These are phyloP conservation scores for Lepidocyrtoides sp. DNA, from an alignment of 2,888 invertebrate species.

Conservation along the genomic window DNA sequence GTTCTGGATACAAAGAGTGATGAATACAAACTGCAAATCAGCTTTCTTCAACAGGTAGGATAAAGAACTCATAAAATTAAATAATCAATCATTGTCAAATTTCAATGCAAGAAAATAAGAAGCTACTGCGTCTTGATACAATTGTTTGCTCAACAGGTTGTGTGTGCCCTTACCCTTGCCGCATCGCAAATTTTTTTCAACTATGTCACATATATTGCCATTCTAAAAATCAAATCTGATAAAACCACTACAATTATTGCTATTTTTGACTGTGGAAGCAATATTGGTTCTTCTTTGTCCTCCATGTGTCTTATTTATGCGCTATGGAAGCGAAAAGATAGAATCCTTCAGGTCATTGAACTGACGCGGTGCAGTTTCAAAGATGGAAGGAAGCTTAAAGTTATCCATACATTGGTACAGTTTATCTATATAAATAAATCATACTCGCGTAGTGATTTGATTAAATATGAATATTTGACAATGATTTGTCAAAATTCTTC, in stretches of 20 bases:
- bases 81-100: background rate
- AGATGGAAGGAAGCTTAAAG: background rate
- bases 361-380: background rate
- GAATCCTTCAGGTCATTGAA: background rate
- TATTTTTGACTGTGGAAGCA: conserved; percentile 1
- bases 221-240: background rate
- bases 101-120: too few species aligned
- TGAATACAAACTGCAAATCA: background rate
- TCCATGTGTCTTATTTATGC: background rate
- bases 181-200: background rate
- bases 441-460: too few species aligned
- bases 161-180: background rate
- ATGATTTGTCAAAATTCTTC: too few species aligned
- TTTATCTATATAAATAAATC: background rate
- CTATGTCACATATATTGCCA: background rate
- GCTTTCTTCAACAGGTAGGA: background rate
- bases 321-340: background rate
- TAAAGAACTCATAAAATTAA: background rate
- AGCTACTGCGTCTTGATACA: background rate
- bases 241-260: background rate
- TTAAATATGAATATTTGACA: too few species aligned
- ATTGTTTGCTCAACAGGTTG: background rate
- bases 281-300: background rate
- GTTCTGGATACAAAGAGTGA: background rate
- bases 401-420: background rate